phyloP scores from a whole-genome alignment of 2,797 vertebrate genomes.

The Mormyrops boulengeri region DNA sequence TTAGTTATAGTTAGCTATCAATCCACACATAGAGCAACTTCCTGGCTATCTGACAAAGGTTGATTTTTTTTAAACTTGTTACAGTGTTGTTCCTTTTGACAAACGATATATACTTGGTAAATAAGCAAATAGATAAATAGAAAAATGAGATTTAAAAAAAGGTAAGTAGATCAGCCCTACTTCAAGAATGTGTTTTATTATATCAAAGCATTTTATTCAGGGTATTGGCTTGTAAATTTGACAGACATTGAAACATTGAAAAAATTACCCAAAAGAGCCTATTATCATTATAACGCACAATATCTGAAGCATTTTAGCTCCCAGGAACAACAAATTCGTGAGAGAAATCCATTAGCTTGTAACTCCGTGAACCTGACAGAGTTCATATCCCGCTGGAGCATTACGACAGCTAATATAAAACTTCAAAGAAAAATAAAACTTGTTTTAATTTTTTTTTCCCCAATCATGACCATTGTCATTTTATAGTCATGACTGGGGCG shows the following conservation, averaged over 20 bases:
- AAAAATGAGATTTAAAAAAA: background rate
- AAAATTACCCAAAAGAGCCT: background rate
- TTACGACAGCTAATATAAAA: background rate
- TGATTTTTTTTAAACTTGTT: background rate
- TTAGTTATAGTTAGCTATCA: background rate
- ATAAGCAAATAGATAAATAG: background rate
- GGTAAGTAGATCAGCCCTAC: background rate
- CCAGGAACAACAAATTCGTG: background rate
- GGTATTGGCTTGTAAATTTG: background rate
- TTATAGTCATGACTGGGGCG: background rate
- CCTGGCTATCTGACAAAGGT: background rate
- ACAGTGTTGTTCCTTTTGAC: background rate
- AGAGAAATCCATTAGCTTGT: background rate
- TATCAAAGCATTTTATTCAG: background rate
- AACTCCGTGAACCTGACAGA: background rate
- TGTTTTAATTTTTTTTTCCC: background rate
- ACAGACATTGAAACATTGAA: background rate
- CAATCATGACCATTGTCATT: background rate
- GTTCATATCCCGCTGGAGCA: background rate
- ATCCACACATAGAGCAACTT: background rate
- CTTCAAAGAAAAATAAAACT: background rate
- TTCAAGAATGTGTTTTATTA: background rate
- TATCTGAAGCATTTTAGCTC: background rate
- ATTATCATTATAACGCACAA: background rate
- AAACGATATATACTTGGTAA: background rate